A percentile compares a stretch with the other conserved stretches of the same genome.
Conservation (phyloP, 2,113 vertebrate genomes). For the Chlamydotis undulata region DNA sequence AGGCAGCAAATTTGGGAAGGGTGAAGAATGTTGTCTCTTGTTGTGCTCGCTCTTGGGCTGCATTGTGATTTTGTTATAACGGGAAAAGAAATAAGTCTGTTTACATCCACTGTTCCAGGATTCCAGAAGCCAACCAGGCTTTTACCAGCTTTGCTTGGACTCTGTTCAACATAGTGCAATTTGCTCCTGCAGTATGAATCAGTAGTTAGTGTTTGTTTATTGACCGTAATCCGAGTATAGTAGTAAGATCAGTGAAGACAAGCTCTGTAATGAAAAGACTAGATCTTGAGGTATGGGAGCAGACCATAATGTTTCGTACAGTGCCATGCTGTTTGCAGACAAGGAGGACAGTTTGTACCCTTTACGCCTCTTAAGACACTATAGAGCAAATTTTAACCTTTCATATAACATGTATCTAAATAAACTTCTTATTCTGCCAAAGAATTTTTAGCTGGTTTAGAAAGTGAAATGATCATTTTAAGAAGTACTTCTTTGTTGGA, state of each 20-base stretch:
- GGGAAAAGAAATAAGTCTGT: not conserved
- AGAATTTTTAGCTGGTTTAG: constrained; percentile 3
- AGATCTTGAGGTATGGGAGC: not conserved
- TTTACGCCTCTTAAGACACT: not conserved
- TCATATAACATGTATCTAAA: not conserved
- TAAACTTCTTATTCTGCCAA: constrained; percentile 11
- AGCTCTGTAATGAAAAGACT: not conserved
- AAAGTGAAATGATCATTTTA: not conserved
- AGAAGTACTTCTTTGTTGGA: not conserved
- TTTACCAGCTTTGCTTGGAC: not conserved
- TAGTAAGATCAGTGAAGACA: not conserved
- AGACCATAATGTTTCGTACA: not conserved
- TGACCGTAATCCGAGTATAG: not conserved
- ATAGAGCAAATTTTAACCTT: not conserved
- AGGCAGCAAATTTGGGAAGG: not conserved
- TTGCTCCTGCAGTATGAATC: not conserved
- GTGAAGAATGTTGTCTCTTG: not conserved
- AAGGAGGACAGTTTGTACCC: not conserved
- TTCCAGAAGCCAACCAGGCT: not conserved
- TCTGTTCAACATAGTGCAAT: not conserved
- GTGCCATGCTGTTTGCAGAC: not conserved
- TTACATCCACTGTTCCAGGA: not conserved
- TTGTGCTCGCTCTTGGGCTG: not conserved
- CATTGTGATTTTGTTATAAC: not conserved
- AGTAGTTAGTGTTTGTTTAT: not conserved